Conservation (phyloP, 2,888 invertebrate genomes). For the Drosophila stalkeri region DNA sequence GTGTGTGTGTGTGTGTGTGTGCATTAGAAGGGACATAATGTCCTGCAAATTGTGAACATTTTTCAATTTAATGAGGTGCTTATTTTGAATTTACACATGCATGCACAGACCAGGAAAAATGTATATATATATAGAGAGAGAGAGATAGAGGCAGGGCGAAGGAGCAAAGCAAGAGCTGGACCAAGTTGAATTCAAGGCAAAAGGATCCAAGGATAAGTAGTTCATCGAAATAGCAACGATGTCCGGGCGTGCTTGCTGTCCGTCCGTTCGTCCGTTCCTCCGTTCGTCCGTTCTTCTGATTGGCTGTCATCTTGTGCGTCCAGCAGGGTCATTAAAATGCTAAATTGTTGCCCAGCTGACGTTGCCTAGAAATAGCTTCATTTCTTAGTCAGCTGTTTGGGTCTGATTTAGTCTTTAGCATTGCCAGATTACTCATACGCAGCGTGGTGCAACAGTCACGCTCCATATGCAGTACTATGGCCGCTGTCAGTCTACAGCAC, state of each 20-base stretch:
- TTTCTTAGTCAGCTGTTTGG: constrained; percentile 43
- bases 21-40: constrained; percentile 68
- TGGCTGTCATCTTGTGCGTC: constrained; percentile 29
- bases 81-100: constrained; percentile 80
- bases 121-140: neutral
- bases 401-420: constrained; percentile 30
- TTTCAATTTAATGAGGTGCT: constrained; percentile 83
- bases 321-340: constrained; percentile 70
- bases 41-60: constrained; percentile 78
- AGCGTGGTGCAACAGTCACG: constrained; percentile 38
- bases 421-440: constrained; percentile 68
- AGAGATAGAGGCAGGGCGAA: neutral
- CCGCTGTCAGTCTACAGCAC: constrained; percentile 24
- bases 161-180: constrained; percentile 11
- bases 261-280: neutral
- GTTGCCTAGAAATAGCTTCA: constrained; percentile 59
- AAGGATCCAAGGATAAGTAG: constrained; percentile 30
- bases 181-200: constrained; percentile 1
- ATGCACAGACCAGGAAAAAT: constrained; percentile 41
- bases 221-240: constrained; percentile 36
- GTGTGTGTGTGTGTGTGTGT: constrained; percentile 12
- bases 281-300: neutral
- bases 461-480: constrained; percentile 14
- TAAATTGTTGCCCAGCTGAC: constrained; percentile 60
- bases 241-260: constrained; percentile 3